Percentiles rank a stretch among this genome's conserved stretches.
phyloP scores from a whole-genome alignment of 2,113 vertebrate genomes.

The Cacatua alba region DNA sequence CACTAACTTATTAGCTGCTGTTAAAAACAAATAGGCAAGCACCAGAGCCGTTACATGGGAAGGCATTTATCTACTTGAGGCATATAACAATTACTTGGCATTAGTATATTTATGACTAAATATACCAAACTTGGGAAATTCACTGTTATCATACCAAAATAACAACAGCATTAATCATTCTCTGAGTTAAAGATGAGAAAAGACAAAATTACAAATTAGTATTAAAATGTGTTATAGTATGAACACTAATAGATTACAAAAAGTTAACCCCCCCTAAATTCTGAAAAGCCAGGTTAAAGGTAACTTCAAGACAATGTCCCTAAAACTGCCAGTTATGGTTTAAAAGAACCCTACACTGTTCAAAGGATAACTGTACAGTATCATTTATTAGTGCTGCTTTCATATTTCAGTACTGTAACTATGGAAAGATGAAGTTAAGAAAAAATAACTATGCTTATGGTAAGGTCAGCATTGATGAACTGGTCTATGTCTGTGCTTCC shows the following conservation, averaged over 20 bases:
- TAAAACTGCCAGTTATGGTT: not conserved
- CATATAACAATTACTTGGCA: not conserved
- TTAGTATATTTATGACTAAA: not conserved
- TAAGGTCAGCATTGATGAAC: not conserved
- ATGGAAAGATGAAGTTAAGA: not conserved
- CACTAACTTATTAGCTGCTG: not conserved
- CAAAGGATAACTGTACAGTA: not conserved
- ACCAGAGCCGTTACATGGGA: not conserved
- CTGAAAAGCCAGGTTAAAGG: not conserved
- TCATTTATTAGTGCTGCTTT: not conserved
- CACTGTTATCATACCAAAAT: not conserved
- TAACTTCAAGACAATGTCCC: not conserved
- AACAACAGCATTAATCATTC: not conserved
- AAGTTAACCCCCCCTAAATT: not conserved
- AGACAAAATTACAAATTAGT: not conserved
- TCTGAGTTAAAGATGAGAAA: not conserved
- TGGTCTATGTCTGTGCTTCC: rapidly evolving
- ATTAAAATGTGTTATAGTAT: not conserved
- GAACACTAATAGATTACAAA: not conserved
- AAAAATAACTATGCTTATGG: not conserved
- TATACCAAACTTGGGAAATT: not conserved
- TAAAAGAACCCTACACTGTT: not conserved
- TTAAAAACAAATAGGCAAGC: not conserved
- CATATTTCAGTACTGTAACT: not conserved
- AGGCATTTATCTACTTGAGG: not conserved